Conservation (phyloP, 1,140 invertebrate species). For the Globodera ellingtonae region DNA sequence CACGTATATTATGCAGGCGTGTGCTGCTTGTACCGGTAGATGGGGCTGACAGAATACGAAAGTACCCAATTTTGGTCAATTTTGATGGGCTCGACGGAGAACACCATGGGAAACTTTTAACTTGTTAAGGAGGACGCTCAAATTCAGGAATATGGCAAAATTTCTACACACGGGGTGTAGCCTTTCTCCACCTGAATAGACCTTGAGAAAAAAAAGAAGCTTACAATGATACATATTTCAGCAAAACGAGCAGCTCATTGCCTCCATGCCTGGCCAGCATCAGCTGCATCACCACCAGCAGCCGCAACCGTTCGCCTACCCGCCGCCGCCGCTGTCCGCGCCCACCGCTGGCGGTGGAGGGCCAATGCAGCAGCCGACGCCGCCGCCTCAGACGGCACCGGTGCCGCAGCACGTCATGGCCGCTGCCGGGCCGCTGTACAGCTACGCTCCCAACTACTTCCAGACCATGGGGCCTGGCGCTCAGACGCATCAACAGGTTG, state of each 20-base stretch:
- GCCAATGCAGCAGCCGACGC: background rate
- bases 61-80: too few relatives aligned
- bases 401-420: background rate
- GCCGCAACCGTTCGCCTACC: background rate
- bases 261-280: background rate
- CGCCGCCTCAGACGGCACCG: background rate
- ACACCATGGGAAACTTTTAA: too few relatives aligned
- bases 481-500: background rate
- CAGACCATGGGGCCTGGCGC: background rate
- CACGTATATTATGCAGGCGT: too few relatives aligned
- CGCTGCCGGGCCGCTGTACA: background rate
- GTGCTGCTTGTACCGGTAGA: too few relatives aligned
- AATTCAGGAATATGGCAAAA: too few relatives aligned
- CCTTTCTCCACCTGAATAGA: background rate
- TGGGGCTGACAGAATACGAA: too few relatives aligned
- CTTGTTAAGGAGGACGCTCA: too few relatives aligned
- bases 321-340: background rate
- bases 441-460: background rate
- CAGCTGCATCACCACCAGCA: background rate
- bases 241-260: background rate
- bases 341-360: background rate
- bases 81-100: too few relatives aligned
- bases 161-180: background rate
- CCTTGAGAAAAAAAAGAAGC: background rate
- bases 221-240: background rate